Percentiles rank a stretch among this genome's conserved stretches.
Conservation (phyloP, 2,797 vertebrate species). For the Ptychobarbus kaznakovi region DNA sequence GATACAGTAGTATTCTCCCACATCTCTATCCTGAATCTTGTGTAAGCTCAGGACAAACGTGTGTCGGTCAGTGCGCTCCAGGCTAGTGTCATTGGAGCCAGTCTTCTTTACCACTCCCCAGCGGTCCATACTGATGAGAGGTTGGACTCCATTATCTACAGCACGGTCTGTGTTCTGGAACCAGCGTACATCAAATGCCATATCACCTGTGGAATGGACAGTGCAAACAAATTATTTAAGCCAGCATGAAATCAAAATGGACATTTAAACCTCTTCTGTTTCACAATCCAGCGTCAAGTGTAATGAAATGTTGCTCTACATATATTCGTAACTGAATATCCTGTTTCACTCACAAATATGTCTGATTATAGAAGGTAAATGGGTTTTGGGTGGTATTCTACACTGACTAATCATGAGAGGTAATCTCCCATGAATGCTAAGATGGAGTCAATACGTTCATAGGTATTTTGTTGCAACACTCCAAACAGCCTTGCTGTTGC, state of each 20-base stretch:
- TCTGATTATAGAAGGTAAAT: background rate
- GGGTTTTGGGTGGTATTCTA: background rate
- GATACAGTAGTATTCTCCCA: slow-evolving; percentile 87
- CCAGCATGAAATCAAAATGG: background rate
- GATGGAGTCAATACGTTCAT: background rate
- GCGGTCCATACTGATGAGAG: slow-evolving; percentile 83
- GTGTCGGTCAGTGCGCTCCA: slow-evolving; percentile 82
- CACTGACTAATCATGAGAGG: background rate
- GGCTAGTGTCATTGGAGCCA: slow-evolving; percentile 83
- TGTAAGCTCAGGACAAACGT: slow-evolving; percentile 85
- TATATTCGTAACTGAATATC: background rate
- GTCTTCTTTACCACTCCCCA: slow-evolving; percentile 82
- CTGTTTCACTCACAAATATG: background rate
- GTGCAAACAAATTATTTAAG: background rate
- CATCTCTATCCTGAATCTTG: slow-evolving; percentile 83
- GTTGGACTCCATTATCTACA: slow-evolving; percentile 66
- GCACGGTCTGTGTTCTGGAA: slow-evolving; percentile 79
- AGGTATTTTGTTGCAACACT: background rate
- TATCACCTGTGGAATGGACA: slow-evolving; percentile 76
- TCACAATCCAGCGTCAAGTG: background rate
- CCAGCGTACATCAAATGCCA: slow-evolving; percentile 91
- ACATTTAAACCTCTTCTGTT: background rate
- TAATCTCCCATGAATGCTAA: background rate
- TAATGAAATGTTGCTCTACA: background rate
- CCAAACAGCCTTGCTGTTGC: background rate